Evolutionary conservation across 2,797 vertebrate genomes (phyloP).

Genomic region (Pseudochirops corinnae): DNA sequence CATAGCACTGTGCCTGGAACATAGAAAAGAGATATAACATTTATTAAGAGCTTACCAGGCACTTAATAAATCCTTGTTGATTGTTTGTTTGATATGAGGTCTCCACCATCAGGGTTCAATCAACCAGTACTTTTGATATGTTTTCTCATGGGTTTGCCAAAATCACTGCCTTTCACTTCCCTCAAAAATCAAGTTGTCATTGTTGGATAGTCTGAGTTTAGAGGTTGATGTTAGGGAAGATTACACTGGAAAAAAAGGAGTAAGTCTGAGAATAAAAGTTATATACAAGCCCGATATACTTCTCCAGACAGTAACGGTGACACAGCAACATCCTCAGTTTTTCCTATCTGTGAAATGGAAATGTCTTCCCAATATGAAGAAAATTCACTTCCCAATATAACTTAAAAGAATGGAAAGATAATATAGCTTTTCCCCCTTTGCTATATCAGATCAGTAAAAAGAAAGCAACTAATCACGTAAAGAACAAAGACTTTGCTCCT

Average conservation of each 20-base stretch:
- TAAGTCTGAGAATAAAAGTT: background rate
- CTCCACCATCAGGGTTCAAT: background rate
- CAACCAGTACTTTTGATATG: background rate
- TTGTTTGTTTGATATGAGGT: background rate
- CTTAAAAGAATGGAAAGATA: background rate
- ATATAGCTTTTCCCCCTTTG: background rate
- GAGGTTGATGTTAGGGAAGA: background rate
- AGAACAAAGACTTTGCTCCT: background rate
- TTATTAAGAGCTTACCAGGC: background rate
- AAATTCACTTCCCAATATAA: constrained; percentile 27
- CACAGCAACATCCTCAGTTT: background rate
- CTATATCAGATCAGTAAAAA: background rate
- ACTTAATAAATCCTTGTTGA: background rate
- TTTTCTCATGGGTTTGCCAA: background rate
- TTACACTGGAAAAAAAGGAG: background rate
- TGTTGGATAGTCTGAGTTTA: background rate
- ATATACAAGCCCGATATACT: background rate
- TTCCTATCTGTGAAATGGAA: background rate
- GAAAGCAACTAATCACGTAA: background rate
- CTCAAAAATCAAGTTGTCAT: background rate
- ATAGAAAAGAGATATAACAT: background rate
- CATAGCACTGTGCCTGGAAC: background rate
- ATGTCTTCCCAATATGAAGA: background rate
- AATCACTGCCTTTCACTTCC: background rate
- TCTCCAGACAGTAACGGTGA: background rate